Base-by-base conservation (phyloP, 1,140 invertebrate species). In the Dysdera silvatica region DNA sequence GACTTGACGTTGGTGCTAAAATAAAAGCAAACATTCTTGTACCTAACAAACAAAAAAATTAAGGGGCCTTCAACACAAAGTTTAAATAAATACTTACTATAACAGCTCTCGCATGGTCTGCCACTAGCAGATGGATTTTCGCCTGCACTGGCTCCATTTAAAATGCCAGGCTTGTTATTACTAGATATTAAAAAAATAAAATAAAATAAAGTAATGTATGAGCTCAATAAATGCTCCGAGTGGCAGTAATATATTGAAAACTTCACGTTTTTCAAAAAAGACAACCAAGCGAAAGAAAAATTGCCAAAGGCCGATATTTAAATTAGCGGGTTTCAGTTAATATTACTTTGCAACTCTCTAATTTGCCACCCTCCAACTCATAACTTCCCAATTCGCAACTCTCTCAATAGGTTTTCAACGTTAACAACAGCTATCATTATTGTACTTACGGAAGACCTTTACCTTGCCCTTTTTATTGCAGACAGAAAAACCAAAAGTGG, bases 91-190 rank as follows among this genome's bases (percentile, higher is more conserved):
- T 73, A 80, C 77, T 80, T 78, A 81, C 83, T 79, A 71, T 83
- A 84, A 75, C 90, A 93, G 49, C 88, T 89, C 78, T 93, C 87
- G 73, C 88, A 90, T 2, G 86, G 81, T 74, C 87, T 87, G 54
- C 82, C 81, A 70, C 79, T 80, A 28, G 82, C 76, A 12, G 80
- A 77, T 43, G 77, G 77, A 61, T 83, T 83, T 20, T 79, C 77
- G 61, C 82, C 77, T 67, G 82, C 79, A 67, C 82, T 86, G 41
- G 68, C 86, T 20, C 68, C 67, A 72, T 85, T 86, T 81, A 83
- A 81, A 67, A 85, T 82, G 79, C 86, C 89, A 71, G 84, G 85
- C 79, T 89, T 90, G 77, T 89, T 87, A 78, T 86, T 90, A 45
- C 41, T 14, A 20, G 23, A 43, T 6, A n/a, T 45, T 23, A 45